A percentile compares a stretch with the other conserved stretches of the same genome.
Evolutionary conservation across 2,888 invertebrate species (phyloP).

Genomic region (Temnothorax ravouxi): DNA sequence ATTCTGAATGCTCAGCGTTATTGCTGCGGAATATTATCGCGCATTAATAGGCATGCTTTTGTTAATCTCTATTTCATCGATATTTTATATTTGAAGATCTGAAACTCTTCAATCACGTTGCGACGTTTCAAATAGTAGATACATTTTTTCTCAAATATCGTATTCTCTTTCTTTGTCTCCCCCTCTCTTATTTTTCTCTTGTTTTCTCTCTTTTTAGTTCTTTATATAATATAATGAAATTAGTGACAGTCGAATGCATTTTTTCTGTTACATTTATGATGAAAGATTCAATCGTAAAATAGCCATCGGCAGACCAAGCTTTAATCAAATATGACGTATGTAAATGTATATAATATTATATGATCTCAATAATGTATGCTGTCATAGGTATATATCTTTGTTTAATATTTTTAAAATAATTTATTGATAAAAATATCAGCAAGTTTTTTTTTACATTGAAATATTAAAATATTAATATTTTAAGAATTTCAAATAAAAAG

Average conservation of each 20-base stretch:
- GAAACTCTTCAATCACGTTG: slow-evolving; percentile 12
- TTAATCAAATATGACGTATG: not conserved
- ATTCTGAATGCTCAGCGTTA: slow-evolving; percentile 7
- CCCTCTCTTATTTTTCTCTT: not conserved
- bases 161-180: not conserved
- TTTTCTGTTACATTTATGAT: slow-evolving; percentile 22
- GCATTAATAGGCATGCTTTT: slow-evolving; percentile 35
- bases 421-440: not conserved
- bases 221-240: slow-evolving; percentile 30
- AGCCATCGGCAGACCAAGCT: not conserved
- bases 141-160: slow-evolving; percentile 20
- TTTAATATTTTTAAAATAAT: not conserved
- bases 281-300: slow-evolving; percentile 17
- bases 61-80: slow-evolving; percentile 42
- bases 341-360: not conserved
- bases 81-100: slow-evolving; percentile 25
- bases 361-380: not conserved
- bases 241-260: slow-evolving; percentile 7
- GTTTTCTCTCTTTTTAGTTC: not conserved
- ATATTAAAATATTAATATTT: not conserved
- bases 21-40: slow-evolving; percentile 27
- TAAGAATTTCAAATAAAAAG: not conserved
- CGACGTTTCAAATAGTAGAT: slow-evolving; percentile 27
- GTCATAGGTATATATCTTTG: not conserved
- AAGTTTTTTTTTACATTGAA: not conserved